Base-by-base conservation (phyloP, 2,888 invertebrate species). In the Tetheella fluctuosa region DNA sequence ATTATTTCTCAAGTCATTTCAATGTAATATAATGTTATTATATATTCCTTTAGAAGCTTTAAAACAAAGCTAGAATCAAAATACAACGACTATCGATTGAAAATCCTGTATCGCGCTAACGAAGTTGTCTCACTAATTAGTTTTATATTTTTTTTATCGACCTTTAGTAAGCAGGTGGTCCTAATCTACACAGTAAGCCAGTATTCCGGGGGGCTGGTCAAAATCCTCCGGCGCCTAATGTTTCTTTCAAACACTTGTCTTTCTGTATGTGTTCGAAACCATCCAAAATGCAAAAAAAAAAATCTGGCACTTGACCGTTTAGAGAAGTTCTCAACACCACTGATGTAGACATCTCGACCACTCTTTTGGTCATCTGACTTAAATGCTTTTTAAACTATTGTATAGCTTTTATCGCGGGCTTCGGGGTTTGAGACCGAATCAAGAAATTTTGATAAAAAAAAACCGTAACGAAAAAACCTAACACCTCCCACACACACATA, bases 271-370 rank as follows among this genome's bases (percentile, higher is more conserved):
- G 91, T 91, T 91, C 90, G 77, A 64, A 80, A 78, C 63, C 62
- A 81, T 61, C 74, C 64, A 71, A 74, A 81, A 76, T 72, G 70
- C 65, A 75, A 81, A 91, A 55, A 55, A 90, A 91, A 89, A 90
- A 83, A 73, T 67, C 78, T 83, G 86, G 85, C 81, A 74, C 76
- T 81, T 89, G 87, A 88, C 90, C 85, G 83, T 89, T 84, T 90
- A 89, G 91, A 91, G 90, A 84, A 77, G 59, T 64, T 86, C 91
- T 91, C 91, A 88, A 84, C 84, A 77, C 88, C 84, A 89, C 91
- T 90, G 89, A 64, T 76, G 90, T 90, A 91, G 91, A 85, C 83
- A 23, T 64, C 64, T 74, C 63, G 90, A 88, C 81, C 85, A 83
- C 85, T 67, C 80, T 87, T 88, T 87, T 61, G 25, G 13, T 34